Base-by-base conservation (phyloP, 2,888 invertebrate species). In the Lordiphosa fenestrarum region DNA sequence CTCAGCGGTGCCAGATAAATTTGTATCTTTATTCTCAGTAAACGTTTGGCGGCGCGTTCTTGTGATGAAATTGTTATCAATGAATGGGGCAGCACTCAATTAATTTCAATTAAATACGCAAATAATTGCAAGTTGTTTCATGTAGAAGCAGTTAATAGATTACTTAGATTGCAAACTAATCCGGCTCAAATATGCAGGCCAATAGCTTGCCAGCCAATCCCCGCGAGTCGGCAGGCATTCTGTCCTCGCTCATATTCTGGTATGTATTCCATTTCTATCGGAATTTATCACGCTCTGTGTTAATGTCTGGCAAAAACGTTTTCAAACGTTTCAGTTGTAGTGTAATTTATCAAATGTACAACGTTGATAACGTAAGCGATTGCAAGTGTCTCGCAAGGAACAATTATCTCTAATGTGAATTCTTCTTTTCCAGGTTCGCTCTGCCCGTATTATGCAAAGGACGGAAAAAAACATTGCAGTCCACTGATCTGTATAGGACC, bases 361-460 rank as follows among this genome's bases (percentile, higher is more conserved):
- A 10, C 3, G 0, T 30, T 30, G 30, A 30, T 30, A 10, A 10
- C 10, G 10, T 30, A 30, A 30, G 30, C 30, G 25, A 25, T 13
- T 42, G 13, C 3, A 4, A 13, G 21, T 23, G 30, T 0, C 13
- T 19, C 4, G 19, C 4, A 19, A 19, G 3, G 3, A 19, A 19
- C 63, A 59, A 47, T 63, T 62, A 55, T 33, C 3, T 19, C 40
- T 10, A 12, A 38, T 19, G 15, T 12, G 30, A 7, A 2, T 3
- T 41, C 57, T 64, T 37, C 12, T 15, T 68, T 89, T 91, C 37
- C 85, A 94, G 94, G 88, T 96, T 95, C 93, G 94, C 95, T 49
- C 90, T 95, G 78, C 94, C 93, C 3, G 90, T 95, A 73, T 95
- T 96, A 88, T 93, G 92, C 71, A 93, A 93, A 85, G 96, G 96